Conservation (phyloP, 2,113 vertebrate species). For the Athene noctua region DNA sequence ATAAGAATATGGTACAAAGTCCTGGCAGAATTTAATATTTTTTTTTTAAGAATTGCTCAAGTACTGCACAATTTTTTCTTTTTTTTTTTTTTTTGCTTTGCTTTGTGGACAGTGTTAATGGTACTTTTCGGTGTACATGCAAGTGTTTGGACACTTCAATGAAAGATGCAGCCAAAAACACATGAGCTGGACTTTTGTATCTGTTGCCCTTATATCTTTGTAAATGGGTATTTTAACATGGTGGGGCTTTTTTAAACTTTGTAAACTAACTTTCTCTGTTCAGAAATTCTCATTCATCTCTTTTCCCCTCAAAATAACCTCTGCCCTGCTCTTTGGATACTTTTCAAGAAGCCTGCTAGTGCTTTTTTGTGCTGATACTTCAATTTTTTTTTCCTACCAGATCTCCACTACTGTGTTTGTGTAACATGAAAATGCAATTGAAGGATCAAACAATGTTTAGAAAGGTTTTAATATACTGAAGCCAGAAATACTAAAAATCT, state of each 20-base stretch:
- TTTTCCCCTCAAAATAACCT: not conserved
- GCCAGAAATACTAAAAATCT: not conserved
- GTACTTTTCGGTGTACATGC: not conserved
- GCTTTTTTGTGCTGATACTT: not conserved
- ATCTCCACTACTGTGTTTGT: not conserved
- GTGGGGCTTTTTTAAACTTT: not conserved
- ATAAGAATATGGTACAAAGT: not conserved
- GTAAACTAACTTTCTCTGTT: not conserved
- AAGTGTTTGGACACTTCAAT: not conserved
- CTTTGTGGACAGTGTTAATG: not conserved
- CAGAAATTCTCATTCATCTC: not conserved
- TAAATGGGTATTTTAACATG: not conserved
- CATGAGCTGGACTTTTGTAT: not conserved
- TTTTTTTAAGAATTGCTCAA: not conserved
- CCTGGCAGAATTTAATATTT: not conserved
- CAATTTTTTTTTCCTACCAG: not conserved
- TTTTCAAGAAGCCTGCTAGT: not conserved
- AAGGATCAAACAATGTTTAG: not conserved
- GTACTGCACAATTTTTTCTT: not conserved
- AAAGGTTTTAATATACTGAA: not conserved
- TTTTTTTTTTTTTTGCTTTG: not conserved
- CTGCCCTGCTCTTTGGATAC: not conserved
- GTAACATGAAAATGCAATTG: not conserved
- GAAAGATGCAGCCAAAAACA: not conserved
- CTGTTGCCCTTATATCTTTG: not conserved